Base-by-base conservation (phyloP, 2,113 vertebrate species). In the Mola mola region DNA sequence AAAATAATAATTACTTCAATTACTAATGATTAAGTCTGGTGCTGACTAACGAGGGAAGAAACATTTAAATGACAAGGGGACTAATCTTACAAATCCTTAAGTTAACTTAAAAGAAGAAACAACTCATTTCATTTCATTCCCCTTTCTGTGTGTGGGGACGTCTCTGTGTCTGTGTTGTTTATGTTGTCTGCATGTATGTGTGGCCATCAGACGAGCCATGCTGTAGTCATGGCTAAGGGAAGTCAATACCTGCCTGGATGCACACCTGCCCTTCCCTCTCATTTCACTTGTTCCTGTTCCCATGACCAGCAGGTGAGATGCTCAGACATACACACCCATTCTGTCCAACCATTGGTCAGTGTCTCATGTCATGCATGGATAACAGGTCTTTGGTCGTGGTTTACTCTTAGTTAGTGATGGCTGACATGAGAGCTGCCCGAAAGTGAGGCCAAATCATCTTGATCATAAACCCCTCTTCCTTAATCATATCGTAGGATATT, bases 221-320 rank as follows among this genome's bases (percentile, higher is more conserved):
- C 94, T 90, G 91, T 92, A 91, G 82, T 96, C 92, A 96, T 98
- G 95, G 95, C 95, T 90, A 95, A 95, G 89, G 95, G 94, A 86
- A 91, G 90, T 72, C 92, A 92, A 81, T 90, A 93, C 87, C 90
- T 96, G 84, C 93, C 93, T 80, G 92, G 93, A 90, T 89, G 93
- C 93, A 92, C 95, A 87, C 93, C 67, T 84, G 89, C 89, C 90
- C 93, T 92, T 83, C 81, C 84, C 70, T 64, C 93, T 94, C 94
- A 95, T 79, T 92, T 95, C 92, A 91, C 94, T 92, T 96, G 92
- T 65, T 79, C 79, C 82, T 86, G 81, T 92, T 66, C 38, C 65
- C 81, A 91, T 89, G 89, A 90, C 88, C 85, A 93, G 85, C 92
- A 86, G 88, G 88, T 90, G 81, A 90, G 86, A 69, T 38, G 28